phyloP scores from a whole-genome alignment of 2,797 vertebrate species.

The Thalassophryne amazonica region DNA sequence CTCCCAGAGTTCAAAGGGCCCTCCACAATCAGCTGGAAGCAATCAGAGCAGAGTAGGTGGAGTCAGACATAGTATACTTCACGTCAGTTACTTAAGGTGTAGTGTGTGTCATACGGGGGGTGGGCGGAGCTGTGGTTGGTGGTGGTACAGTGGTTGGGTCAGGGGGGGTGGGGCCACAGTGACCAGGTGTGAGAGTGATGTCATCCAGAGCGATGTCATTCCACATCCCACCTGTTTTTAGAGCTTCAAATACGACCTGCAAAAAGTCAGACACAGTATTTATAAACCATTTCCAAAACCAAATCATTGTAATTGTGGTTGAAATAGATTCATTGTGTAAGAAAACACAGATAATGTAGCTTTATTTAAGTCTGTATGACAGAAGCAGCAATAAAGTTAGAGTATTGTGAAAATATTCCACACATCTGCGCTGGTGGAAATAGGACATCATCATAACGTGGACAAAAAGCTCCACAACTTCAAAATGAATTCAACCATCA shows the following conservation, averaged over 20 bases:
- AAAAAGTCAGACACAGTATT: no score
- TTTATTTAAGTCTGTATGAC: no score
- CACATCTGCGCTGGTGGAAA: no score
- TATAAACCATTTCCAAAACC: no score
- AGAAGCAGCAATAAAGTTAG: no score
- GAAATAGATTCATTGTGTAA: no score
- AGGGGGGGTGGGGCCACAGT: slow-evolving; percentile 75
- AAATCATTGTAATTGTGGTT: no score
- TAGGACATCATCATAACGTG: no score
- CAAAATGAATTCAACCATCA: no score
- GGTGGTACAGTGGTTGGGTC: slow-evolving; percentile 84
- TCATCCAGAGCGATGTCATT: slow-evolving; percentile 91
- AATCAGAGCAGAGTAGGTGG: slow-evolving; percentile 18
- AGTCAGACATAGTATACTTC: neutral
- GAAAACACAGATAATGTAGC: no score
- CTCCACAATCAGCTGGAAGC: slow-evolving; percentile 84
- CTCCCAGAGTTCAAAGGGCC: slow-evolving; percentile 86
- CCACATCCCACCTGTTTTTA: slow-evolving; percentile 57
- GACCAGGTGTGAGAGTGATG: slow-evolving; percentile 72
- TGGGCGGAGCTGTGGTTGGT: slow-evolving; percentile 52
- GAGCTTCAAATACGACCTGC: slow-evolving; percentile 87
- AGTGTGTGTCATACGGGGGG: slow-evolving; percentile 75
- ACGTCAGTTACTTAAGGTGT: neutral
- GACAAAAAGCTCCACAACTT: no score
- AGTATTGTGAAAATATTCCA: no score